Conservation (phyloP, 2,113 vertebrate genomes). For the Callocephalon fimbriatum region DNA sequence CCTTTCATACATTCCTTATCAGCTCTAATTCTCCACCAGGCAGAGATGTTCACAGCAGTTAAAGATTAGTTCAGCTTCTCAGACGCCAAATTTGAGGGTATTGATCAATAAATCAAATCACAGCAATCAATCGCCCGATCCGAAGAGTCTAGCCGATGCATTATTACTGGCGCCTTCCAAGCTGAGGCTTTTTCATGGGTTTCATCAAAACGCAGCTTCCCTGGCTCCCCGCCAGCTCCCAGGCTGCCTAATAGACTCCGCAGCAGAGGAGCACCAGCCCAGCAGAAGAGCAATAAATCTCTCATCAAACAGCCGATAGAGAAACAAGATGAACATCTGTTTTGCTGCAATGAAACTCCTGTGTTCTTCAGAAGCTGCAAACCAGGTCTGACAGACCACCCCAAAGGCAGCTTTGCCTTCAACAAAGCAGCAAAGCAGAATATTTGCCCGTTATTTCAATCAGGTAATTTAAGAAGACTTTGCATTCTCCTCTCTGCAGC, state of each 20-base stretch:
- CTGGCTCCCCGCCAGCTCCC: slow-evolving; percentile 82
- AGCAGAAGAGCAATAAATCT: slow-evolving; percentile 89
- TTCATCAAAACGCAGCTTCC: slow-evolving; percentile 82
- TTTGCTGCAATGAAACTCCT: slow-evolving; percentile 86
- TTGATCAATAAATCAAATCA: slow-evolving; percentile 99
- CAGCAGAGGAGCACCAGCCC: slow-evolving; percentile 83
- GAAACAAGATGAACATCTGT: slow-evolving; percentile 89
- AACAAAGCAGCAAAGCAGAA: slow-evolving; percentile 61
- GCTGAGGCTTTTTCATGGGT: slow-evolving; percentile 77
- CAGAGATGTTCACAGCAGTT: slow-evolving; percentile 89
- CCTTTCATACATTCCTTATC: slow-evolving; percentile 93
- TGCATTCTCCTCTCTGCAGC: slow-evolving; percentile 78
- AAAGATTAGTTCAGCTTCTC: slow-evolving; percentile 93
- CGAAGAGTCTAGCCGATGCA: slow-evolving; percentile 91
- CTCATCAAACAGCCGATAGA: slow-evolving; percentile 88
- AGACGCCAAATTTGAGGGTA: slow-evolving; percentile 91
- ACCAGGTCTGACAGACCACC: slow-evolving; percentile 82
- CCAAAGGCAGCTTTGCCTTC: slow-evolving; percentile 77
- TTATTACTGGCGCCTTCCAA: slow-evolving; percentile 90
- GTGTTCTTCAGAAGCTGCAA: slow-evolving; percentile 79
- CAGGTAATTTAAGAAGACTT: slow-evolving; percentile 84
- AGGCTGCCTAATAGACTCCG: slow-evolving; percentile 84
- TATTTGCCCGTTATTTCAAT: slow-evolving; percentile 80
- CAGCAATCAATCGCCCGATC: slow-evolving; percentile 94
- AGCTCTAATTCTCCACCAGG: slow-evolving; percentile 86